Percentiles rank a stretch among this genome's conserved stretches.
Evolutionary conservation across 2,888 invertebrate species (phyloP).

Genomic region (Pristionchus entomophagus): DNA sequence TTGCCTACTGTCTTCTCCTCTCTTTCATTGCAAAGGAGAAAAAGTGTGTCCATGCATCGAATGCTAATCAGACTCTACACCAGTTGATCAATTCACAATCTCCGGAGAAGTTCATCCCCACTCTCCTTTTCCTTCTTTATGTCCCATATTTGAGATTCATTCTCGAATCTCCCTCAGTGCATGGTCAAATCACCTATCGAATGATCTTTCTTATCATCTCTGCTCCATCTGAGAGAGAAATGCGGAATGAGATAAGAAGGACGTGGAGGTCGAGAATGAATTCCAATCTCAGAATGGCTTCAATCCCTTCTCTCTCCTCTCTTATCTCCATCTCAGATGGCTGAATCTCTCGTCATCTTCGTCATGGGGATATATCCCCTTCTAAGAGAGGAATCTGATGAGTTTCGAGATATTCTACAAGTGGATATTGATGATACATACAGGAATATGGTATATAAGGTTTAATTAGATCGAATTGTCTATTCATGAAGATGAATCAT

Average conservation of each 20-base stretch:
- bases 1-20: neutral
- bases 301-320: neutral
- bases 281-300: neutral
- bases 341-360: neutral
- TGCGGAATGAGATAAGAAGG: neutral
- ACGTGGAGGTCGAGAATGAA: neutral
- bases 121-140: neutral
- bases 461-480: neutral
- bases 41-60: neutral
- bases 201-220: neutral
- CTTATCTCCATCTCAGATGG: neutral
- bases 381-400: neutral
- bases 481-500: neutral
- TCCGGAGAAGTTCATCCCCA: neutral
- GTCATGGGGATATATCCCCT: neutral
- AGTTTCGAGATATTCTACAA: neutral
- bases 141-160: neutral
- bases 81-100: neutral
- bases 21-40: neutral
- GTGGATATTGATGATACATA: constrained; percentile 14
- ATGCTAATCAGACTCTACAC: neutral
- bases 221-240: neutral
- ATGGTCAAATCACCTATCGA: constrained; percentile 5
- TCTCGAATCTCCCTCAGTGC: neutral
- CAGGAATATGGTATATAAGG: constrained; percentile 33